These are phyloP conservation scores for Pollenia griseotomentosa DNA, from an alignment of 2,888 invertebrate genomes.

Conservation along the genomic window DNA sequence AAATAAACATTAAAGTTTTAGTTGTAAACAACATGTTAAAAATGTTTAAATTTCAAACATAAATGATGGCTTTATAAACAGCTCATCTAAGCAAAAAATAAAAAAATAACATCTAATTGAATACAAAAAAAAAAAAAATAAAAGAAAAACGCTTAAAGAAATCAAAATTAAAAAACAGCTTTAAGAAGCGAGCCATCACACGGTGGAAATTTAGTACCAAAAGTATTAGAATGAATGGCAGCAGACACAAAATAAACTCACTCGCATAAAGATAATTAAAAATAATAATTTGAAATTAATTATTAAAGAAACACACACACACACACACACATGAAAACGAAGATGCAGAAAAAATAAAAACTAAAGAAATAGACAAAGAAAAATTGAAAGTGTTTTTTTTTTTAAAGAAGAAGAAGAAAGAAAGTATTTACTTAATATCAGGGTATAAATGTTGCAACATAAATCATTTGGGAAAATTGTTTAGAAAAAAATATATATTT, in stretches of 20 bases:
- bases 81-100: slow-evolving; percentile 7
- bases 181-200: not conserved
- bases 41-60: slow-evolving; percentile 26
- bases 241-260: not conserved
- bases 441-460: not conserved
- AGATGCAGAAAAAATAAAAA: not conserved
- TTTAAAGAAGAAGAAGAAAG: not conserved
- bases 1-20: slow-evolving; percentile 66
- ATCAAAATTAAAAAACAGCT: slow-evolving; percentile 10
- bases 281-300: slow-evolving; percentile 26
- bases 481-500: not conserved
- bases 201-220: not conserved
- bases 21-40: slow-evolving; percentile 48
- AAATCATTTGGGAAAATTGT: slow-evolving; percentile 20
- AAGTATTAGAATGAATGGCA: slow-evolving; percentile 11
- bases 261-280: slow-evolving; percentile 14
- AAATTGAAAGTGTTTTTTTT: slow-evolving; percentile 36
- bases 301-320: not conserved
- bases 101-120: not conserved
- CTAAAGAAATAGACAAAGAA: not conserved
- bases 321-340: not conserved
- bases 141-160: not conserved
- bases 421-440: not conserved
- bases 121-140: not conserved
- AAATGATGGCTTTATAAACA: slow-evolving; percentile 43